Evolutionary conservation across 1,140 invertebrate genomes (phyloP).

Genomic region (Drosophila jambulina): DNA sequence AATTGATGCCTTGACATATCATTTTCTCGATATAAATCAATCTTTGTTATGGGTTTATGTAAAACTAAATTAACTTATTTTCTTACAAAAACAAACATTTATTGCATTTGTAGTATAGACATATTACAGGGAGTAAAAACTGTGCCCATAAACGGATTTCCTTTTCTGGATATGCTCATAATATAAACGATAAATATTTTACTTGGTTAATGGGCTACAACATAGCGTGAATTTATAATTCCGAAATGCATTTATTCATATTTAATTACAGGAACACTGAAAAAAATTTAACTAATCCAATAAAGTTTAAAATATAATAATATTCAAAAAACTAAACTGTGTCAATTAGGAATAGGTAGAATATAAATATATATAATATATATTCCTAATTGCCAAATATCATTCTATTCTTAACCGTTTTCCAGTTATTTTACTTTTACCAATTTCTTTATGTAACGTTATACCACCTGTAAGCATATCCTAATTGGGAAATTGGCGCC

Average conservation of each 20-base stretch:
- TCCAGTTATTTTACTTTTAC: background rate
- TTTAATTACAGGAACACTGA: slow-evolving; percentile 20
- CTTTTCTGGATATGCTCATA: slow-evolving; percentile 15
- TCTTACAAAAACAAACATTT: background rate
- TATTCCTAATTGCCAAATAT: background rate
- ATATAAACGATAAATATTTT: slow-evolving; percentile 2
- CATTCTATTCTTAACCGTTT: background rate
- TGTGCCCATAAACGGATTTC: slow-evolving; percentile 6
- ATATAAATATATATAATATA: too few relatives aligned
- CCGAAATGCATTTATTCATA: slow-evolving; percentile 24
- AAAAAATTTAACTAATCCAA: background rate
- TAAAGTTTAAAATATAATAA: background rate
- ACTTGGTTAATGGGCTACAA: slow-evolving; percentile 37
- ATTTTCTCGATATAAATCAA: background rate
- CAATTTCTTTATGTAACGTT: too few relatives aligned
- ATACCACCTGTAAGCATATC: background rate
- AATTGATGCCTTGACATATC: background rate
- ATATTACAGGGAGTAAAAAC: background rate
- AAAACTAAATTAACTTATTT: background rate
- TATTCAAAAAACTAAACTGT: background rate
- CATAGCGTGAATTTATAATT: slow-evolving; percentile 22
- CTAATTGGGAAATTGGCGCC: background rate
- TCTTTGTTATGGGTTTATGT: background rate
- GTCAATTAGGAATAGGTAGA: too few relatives aligned
- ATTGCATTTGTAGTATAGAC: background rate